Conservation (phyloP, 2,888 invertebrate species). For the Latheticus oryzae region DNA sequence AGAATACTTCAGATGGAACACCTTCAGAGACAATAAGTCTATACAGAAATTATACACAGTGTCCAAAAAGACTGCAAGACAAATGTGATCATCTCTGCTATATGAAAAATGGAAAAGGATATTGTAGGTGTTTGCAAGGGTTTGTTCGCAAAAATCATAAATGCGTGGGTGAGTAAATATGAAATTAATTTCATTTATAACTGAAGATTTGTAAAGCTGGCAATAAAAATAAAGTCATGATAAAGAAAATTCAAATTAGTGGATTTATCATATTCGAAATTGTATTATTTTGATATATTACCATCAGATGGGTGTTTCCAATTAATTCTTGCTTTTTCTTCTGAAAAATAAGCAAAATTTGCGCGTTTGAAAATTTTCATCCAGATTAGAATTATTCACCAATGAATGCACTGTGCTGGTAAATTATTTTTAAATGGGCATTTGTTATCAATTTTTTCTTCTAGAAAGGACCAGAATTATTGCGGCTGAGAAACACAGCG, state of each 20-base stretch:
- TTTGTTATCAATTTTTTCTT: too few relatives aligned
- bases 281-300: too few relatives aligned
- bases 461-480: too few relatives aligned
- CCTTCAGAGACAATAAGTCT: constrained; percentile 27
- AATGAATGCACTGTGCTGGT: too few relatives aligned
- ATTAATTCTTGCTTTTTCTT: not conserved
- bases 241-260: too few relatives aligned
- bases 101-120: constrained; percentile 57
- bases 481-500: too few relatives aligned
- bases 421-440: too few relatives aligned
- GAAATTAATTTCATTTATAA: not conserved
- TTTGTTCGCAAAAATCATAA: constrained; percentile 48
- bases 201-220: constrained; percentile 8
- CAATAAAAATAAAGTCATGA: too few relatives aligned
- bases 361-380: too few relatives aligned
- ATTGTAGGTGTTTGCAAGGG: constrained; percentile 56
- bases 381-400: too few relatives aligned
- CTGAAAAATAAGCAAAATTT: not conserved
- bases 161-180: constrained; percentile 51
- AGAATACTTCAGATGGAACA: constrained; percentile 34
- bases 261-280: too few relatives aligned
- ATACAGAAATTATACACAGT: constrained; percentile 39
- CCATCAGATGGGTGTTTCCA: too few relatives aligned
- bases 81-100: constrained; percentile 67
- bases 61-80: constrained; percentile 46